Conservation (phyloP, 2,888 invertebrate genomes). For the Acheta domesticus region DNA sequence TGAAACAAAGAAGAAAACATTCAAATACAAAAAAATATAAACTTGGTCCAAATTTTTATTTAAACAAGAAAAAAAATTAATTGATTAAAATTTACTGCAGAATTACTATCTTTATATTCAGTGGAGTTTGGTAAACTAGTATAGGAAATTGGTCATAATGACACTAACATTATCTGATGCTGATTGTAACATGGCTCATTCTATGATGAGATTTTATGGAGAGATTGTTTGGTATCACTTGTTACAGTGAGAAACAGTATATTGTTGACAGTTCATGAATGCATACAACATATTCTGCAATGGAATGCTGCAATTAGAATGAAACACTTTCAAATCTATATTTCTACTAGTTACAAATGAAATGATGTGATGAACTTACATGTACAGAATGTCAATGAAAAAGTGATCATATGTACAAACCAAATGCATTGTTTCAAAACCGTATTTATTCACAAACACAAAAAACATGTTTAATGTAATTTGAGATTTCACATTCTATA, state of each 20-base stretch:
- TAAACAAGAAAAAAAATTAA: too few species aligned
- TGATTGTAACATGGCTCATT: neutral
- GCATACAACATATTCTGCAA: slow-evolving; percentile 6
- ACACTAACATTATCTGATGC: neutral
- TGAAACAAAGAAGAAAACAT: neutral
- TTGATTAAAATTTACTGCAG: too few species aligned
- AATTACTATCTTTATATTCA: too few species aligned
- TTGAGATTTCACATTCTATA: too few species aligned
- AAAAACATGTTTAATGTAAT: too few species aligned
- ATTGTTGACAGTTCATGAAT: neutral
- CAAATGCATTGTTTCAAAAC: neutral
- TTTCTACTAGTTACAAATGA: neutral
- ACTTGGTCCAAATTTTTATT: too few species aligned
- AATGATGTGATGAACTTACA: neutral
- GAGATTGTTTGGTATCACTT: slow-evolving; percentile 18
- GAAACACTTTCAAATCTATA: neutral
- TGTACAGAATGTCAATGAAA: neutral
- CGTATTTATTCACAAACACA: too few species aligned
- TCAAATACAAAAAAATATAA: neutral
- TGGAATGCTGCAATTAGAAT: slow-evolving; percentile 9
- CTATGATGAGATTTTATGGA: neutral
- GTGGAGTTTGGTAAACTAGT: neutral
- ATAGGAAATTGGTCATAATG: neutral
- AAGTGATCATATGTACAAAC: neutral
- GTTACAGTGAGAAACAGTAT: slow-evolving; percentile 8